Evolutionary conservation across 2,797 vertebrate genomes (phyloP).

Genomic region (Miopithecus talapoin): DNA sequence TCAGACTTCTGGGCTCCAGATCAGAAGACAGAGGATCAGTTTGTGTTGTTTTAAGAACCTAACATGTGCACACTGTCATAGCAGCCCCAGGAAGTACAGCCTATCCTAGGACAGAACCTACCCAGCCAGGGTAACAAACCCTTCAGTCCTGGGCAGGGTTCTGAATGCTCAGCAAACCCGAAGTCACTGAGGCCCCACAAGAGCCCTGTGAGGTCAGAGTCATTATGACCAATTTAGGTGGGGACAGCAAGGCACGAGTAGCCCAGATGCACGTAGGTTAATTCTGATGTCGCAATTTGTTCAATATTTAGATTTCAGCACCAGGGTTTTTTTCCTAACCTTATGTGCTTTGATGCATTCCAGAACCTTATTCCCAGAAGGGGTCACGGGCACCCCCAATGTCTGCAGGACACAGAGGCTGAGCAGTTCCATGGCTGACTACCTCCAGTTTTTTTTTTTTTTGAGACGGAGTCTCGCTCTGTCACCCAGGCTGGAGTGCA

Average conservation of each 20-base stretch:
- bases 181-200: neutral
- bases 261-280: neutral
- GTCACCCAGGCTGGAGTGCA: too few relatives aligned
- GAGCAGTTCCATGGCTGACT: neutral
- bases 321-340: neutral
- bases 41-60: too few relatives aligned
- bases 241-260: neutral
- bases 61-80: rapidly evolving
- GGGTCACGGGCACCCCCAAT: rapidly evolving
- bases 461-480: too few relatives aligned
- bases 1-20: neutral
- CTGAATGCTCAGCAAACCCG: neutral
- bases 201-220: neutral
- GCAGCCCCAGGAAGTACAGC: neutral
- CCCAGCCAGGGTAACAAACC: neutral
- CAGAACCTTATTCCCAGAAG: neutral
- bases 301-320: neutral
- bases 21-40: neutral
- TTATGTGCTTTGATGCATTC: neutral
- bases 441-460: too few relatives aligned
- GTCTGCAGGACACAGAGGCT: neutral
- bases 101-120: neutral
- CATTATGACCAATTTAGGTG: neutral
- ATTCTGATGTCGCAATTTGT: too few relatives aligned
- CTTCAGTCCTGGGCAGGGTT: neutral